Evolutionary conservation across 2,113 vertebrate genomes (phyloP).

Genomic region (Ancistrus triradiatus): DNA sequence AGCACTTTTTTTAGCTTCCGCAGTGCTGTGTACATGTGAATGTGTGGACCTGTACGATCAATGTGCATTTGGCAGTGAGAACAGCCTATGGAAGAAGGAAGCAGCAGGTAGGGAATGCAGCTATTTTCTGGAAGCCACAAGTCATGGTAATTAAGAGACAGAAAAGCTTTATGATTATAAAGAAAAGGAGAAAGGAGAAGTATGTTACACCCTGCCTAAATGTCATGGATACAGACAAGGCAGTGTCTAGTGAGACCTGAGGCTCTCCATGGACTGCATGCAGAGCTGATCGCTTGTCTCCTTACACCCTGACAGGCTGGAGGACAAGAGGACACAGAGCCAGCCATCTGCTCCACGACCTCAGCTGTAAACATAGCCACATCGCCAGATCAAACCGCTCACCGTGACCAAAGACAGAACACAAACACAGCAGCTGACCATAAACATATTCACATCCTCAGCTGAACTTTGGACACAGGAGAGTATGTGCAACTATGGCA

Average conservation of each 20-base stretch:
- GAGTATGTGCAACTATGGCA: no score
- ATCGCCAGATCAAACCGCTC: not conserved
- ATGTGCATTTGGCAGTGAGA: no score
- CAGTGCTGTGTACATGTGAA: no score
- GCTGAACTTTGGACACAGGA: no score
- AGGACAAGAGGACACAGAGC: not conserved
- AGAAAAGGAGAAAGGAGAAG: not conserved
- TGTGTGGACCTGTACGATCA: no score
- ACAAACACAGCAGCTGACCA: not conserved
- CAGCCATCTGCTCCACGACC: constrained; percentile 11
- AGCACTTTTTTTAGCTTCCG: no score
- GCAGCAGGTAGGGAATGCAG: not conserved
- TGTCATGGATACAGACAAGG: not conserved
- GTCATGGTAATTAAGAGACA: no score
- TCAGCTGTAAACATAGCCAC: not conserved
- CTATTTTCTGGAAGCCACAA: no score
- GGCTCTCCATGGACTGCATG: not conserved
- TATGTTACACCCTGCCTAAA: not conserved
- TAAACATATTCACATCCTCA: not conserved
- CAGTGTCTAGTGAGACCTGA: not conserved
- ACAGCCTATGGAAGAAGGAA: no score
- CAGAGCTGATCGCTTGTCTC: not conserved
- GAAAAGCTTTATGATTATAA: no score
- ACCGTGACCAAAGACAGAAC: not conserved
- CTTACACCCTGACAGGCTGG: not conserved